Percentiles rank a stretch among this genome's conserved stretches.
phyloP scores from a whole-genome alignment of 2,797 vertebrate species.

The Argyrosomus regius region DNA sequence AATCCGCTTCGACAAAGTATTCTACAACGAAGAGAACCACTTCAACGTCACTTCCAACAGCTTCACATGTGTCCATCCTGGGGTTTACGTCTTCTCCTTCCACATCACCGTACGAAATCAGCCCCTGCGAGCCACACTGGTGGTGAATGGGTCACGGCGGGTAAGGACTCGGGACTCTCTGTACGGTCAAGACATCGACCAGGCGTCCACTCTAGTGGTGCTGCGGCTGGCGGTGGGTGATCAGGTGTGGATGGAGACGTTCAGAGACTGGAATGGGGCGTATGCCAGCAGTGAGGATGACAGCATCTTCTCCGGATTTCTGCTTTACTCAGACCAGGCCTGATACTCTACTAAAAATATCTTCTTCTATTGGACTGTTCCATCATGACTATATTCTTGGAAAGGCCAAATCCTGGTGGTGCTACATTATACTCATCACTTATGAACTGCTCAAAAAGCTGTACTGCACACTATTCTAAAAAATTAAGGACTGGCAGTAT shows the following conservation, averaged over 20 bases:
- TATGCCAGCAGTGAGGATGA: slow-evolving; percentile 96
- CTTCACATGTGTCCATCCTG: slow-evolving; percentile 92
- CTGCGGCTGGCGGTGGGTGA: slow-evolving; percentile 89
- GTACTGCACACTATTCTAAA: slow-evolving; percentile 12
- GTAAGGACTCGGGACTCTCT: slow-evolving; percentile 93
- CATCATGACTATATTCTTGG: slow-evolving; percentile 10
- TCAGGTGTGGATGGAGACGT: slow-evolving; percentile 96
- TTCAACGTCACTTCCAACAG: slow-evolving; percentile 90
- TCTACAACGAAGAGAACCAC: slow-evolving; percentile 92
- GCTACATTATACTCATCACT: slow-evolving; percentile 32
- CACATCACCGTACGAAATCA: slow-evolving; percentile 94
- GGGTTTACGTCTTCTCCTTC: slow-evolving; percentile 94
- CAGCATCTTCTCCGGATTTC: slow-evolving; percentile 95
- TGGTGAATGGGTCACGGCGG: slow-evolving; percentile 89
- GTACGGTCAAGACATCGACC: slow-evolving; percentile 95
- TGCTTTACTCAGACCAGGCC: slow-evolving; percentile 88
- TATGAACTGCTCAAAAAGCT: slow-evolving; percentile 20
- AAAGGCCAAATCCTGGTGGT: slow-evolving; percentile 50
- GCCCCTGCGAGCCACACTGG: slow-evolving; percentile 90
- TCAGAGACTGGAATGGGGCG: slow-evolving; percentile 95
- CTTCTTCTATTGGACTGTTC: slow-evolving; percentile 38
- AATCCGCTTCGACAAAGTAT: slow-evolving; percentile 92
- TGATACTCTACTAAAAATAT: slow-evolving; percentile 44
- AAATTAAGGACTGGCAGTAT: slow-evolving; percentile 13
- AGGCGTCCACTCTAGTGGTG: slow-evolving; percentile 92